These are phyloP conservation scores for Xanthorhoe spadicearia DNA, from an alignment of 2,888 invertebrate genomes.

Conservation along the genomic window DNA sequence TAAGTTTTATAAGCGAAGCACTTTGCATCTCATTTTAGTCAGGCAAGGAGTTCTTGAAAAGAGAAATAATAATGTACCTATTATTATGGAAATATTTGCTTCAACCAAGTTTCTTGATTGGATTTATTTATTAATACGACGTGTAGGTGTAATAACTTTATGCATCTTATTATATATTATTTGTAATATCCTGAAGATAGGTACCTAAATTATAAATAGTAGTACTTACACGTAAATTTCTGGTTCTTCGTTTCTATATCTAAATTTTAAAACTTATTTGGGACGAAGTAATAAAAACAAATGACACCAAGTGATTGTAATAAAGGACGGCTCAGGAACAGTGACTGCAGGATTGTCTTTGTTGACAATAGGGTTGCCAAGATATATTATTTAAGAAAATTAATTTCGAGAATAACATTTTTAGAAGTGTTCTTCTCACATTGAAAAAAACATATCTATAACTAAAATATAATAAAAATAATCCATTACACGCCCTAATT, in stretches of 20 bases:
- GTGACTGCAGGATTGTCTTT: conserved; percentile 10
- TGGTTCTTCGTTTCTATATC: not conserved
- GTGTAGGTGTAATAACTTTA: not conserved
- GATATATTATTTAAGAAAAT: not conserved
- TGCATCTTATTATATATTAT: too few species aligned
- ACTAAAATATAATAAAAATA: too few species aligned
- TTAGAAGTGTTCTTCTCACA: too few species aligned
- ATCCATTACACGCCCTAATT: too few species aligned
- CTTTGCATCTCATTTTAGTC: conserved; percentile 24
- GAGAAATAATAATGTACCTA: not conserved
- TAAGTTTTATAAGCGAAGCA: conserved; percentile 12
- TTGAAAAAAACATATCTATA: too few species aligned
- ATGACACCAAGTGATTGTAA: conserved; percentile 38
- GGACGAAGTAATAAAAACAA: conserved; percentile 47
- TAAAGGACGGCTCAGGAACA: conserved; percentile 34
- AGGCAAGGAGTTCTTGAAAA: not conserved
- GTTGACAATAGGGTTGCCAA: conserved; percentile 26
- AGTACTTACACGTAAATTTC: too few species aligned
- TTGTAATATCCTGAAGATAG: too few species aligned
- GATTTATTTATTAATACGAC: not conserved
- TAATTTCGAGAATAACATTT: too few species aligned
- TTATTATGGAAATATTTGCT: not conserved
- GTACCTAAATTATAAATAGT: too few species aligned
- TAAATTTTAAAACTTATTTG: conserved; percentile 9
- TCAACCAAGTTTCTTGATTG: not conserved